Evolutionary conservation across 2,888 invertebrate genomes (phyloP), one percentile per base, ranked within the genome.

Genomic region (Smittia aterrima): DNA sequence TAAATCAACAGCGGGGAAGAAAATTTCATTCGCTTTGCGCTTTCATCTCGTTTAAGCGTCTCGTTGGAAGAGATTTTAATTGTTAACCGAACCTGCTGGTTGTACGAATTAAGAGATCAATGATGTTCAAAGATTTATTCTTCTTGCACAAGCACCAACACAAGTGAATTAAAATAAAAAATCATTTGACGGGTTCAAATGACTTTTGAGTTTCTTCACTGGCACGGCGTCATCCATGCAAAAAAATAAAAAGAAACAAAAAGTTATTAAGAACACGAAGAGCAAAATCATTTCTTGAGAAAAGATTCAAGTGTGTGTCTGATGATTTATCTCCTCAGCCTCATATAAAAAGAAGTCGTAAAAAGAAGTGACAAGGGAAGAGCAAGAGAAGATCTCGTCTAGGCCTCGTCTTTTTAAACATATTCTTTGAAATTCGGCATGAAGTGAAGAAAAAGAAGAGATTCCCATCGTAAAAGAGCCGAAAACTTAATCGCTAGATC

Each of bases 1-100:
- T 41, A 68, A 68, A 47, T 47, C 68, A 68, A n/a, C 64, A 67
- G 66, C 66, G 22, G 66, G 40, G 40, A 20, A 40, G 24, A 1
- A 16, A 1, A n/a, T 64, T 64, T 20, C 24, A 54, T 64, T 64
- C 25, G n/a, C n/a, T 64, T 64, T 64, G 27, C 24, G 27, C 20
- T 25, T 64, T 64, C 27, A 64, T 16, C 25, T 9, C 58, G 58
- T 27, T 22, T 67, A 20, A 38, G n/a, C 32, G 11, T 38, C 47
- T 47, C 11, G 20, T 67, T 20, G 16, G 66, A 67, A 38, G 66
- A 67, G 66, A 67, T 67, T 67, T 67, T 67, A 67, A 67, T 67
- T 67, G 66, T 24, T 13, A 47, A 47, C 13, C 47, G 47, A 47
- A 47, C 13, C 47, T 47, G 16, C 47, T 47, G 32, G 4, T 32